phyloP scores from a whole-genome alignment of 2,888 invertebrate genomes.

The Acrocyrtus sp. region DNA sequence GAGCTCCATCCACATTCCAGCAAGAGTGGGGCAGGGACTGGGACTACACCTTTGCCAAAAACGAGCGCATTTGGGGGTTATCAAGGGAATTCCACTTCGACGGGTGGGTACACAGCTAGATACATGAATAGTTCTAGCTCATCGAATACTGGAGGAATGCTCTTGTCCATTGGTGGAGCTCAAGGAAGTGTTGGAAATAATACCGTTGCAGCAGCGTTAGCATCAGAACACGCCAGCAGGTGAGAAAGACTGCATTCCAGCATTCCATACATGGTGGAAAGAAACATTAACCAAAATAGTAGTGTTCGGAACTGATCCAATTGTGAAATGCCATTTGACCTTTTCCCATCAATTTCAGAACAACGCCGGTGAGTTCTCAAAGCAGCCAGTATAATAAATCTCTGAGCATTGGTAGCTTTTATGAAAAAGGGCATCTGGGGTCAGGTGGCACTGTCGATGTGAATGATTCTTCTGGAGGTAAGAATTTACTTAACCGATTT shows the following conservation, averaged over 20 bases:
- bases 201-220: slow-evolving; percentile 5
- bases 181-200: slow-evolving; percentile 1
- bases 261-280: too few relatives aligned
- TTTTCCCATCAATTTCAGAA: slow-evolving; percentile 26
- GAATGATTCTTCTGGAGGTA: slow-evolving; percentile 21
- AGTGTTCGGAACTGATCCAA: too few relatives aligned
- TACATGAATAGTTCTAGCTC: slow-evolving; percentile 23
- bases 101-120: slow-evolving; percentile 1
- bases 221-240: too few relatives aligned
- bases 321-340: too few relatives aligned
- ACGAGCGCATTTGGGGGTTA: slow-evolving; percentile 11
- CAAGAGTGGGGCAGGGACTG: slow-evolving; percentile 28
- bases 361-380: slow-evolving; percentile 10
- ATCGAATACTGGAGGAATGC: slow-evolving; percentile 28
- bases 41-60: not conserved
- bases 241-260: too few relatives aligned
- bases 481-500: too few relatives aligned
- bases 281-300: too few relatives aligned
- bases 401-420: slow-evolving; percentile 31
- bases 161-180: slow-evolving; percentile 30
- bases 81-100: slow-evolving; percentile 1
- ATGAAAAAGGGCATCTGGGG: slow-evolving; percentile 40
- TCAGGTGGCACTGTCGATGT: slow-evolving; percentile 48
- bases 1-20: slow-evolving; percentile 25
- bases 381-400: slow-evolving; percentile 13